phyloP scores from a whole-genome alignment of 2,888 invertebrate genomes.

The Callimorpha dominula region DNA sequence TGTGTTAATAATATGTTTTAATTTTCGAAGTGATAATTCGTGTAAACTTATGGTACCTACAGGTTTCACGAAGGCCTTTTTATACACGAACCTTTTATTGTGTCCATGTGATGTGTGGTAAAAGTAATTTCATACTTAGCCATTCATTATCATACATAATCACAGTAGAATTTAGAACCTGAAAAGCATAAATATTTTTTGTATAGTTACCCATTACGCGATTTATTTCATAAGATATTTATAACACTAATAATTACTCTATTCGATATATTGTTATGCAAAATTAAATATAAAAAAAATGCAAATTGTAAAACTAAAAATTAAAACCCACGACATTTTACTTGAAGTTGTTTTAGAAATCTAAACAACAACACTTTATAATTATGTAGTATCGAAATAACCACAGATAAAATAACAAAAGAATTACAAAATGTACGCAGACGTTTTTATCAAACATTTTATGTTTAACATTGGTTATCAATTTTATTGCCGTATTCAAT shows the following conservation, averaged over 20 bases:
- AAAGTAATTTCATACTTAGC: slow-evolving; percentile 27
- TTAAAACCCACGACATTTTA: background rate
- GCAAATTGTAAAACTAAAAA: too few relatives aligned
- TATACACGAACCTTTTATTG: background rate
- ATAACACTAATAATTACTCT: too few relatives aligned
- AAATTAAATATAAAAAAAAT: too few relatives aligned
- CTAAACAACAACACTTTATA: background rate
- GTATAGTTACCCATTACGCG: background rate
- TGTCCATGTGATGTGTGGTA: slow-evolving; percentile 11
- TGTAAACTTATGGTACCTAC: background rate
- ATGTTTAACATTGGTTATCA: slow-evolving; percentile 53
- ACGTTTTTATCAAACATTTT: slow-evolving; percentile 45
- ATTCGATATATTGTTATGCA: too few relatives aligned
- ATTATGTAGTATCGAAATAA: slow-evolving; percentile 9
- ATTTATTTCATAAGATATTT: too few relatives aligned
- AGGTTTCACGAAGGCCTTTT: background rate
- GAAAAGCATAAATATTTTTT: slow-evolving; percentile 32
- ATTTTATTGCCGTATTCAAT: slow-evolving; percentile 73
- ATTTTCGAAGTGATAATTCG: background rate
- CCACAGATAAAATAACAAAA: slow-evolving; percentile 39
- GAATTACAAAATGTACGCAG: slow-evolving; percentile 50
- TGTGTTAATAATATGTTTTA: background rate
- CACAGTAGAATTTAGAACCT: slow-evolving; percentile 28
- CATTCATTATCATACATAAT: slow-evolving; percentile 19
- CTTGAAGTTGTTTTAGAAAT: background rate